Base-by-base conservation (phyloP, 2,888 invertebrate genomes). In the Salpingus planirostris region DNA sequence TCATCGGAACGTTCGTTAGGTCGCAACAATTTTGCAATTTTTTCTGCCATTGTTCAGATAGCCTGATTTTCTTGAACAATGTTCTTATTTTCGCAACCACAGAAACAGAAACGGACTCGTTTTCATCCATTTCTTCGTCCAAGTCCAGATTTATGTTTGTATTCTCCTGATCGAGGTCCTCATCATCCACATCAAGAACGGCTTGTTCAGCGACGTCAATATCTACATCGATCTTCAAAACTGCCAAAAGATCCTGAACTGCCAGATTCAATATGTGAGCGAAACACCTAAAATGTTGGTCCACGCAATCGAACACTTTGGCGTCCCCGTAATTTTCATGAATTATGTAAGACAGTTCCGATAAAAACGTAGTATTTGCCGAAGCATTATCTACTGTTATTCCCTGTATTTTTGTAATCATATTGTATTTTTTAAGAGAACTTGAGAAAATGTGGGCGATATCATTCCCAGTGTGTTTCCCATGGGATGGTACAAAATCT, bases 271-370 rank as follows among this genome's bases (percentile, higher is more conserved):
- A 21, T 18, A 53, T 45, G 22, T 54, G 49, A 2, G 44, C 41
- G 21, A 51, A 38, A 28, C 52, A 54, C 4, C 47, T 36, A 31
- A 52, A 55, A 43, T 55, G 50, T 14, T 41, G 34, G 29, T 53
- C n/a, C n/a, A n/a, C n/a, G n/a, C n/a, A 15, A 24, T 40, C 38
- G 15, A 26, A 7, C 38, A 46, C 38, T 34, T 44, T 42, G n/a
- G n/a, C n/a, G n/a, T n/a, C n/a, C n/a, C n/a, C n/a, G n/a, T n/a
- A n/a, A 23, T 29, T 13, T 44, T 46, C 33, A n/a, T n/a, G n/a
- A n/a, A n/a, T n/a, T n/a, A n/a, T n/a, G n/a, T n/a, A n/a, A n/a
- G n/a, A n/a, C n/a, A 15, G 12, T 49, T 11, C n/a, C 40, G 6
- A 6, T 8, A 18, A 7, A 18, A 18, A 18, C 6, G 8, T 8